Conservation (phyloP, 2,888 invertebrate genomes). For the Stenoptilia bipunctidactyla region DNA sequence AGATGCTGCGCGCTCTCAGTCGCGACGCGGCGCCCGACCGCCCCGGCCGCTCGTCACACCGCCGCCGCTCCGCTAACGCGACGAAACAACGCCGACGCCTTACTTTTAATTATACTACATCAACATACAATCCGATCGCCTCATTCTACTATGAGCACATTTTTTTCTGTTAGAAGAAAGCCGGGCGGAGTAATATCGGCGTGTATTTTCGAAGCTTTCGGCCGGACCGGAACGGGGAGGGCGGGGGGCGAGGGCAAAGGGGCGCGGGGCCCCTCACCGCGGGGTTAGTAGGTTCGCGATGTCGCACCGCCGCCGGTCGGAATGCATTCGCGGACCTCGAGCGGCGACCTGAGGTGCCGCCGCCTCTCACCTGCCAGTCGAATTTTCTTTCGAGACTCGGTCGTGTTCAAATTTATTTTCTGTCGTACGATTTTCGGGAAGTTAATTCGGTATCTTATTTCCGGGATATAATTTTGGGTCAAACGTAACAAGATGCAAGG, state of each 20-base stretch:
- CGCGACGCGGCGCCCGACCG: slow-evolving; percentile 74
- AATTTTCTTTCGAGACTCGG: slow-evolving; percentile 6
- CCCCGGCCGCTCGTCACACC: slow-evolving; percentile 62
- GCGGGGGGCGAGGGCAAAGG: slow-evolving; percentile 54
- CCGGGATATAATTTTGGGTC: slow-evolving; percentile 39
- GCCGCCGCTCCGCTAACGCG: too few species aligned
- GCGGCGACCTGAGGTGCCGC: slow-evolving; percentile 59
- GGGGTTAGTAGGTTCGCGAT: slow-evolving; percentile 70
- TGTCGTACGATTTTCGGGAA: slow-evolving; percentile 1
- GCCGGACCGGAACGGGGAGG: slow-evolving; percentile 53
- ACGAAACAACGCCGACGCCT: slow-evolving; percentile 19
- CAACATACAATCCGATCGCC: too few species aligned
- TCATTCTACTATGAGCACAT: too few species aligned
- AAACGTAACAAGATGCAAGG: slow-evolving; percentile 55
- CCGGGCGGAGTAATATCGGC: slow-evolving; percentile 6
- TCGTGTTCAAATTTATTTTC: background rate
- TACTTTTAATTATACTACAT: background rate
- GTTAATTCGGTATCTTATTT: slow-evolving; percentile 20
- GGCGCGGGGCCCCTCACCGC: slow-evolving; percentile 65
- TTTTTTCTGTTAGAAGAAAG: background rate
- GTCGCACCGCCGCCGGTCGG: slow-evolving; percentile 67
- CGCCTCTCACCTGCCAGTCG: slow-evolving; percentile 58
- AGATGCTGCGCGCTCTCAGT: slow-evolving; percentile 76
- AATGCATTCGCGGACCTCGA: slow-evolving; percentile 70
- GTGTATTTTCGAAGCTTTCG: slow-evolving; percentile 66